Conservation (phyloP, 2,113 vertebrate species). For the Corythornis vintsioides region DNA sequence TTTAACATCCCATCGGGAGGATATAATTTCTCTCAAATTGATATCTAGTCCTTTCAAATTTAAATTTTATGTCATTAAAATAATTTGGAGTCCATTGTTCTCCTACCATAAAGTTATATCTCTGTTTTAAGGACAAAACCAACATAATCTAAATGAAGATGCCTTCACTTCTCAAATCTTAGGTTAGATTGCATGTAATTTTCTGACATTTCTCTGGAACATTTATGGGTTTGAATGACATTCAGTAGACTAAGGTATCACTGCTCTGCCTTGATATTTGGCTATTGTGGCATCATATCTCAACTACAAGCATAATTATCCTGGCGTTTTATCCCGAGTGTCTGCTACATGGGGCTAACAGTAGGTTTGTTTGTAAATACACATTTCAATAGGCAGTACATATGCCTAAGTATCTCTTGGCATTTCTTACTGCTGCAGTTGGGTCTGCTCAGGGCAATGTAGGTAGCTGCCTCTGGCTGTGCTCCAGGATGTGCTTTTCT, state of each 20-base stretch:
- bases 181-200: background rate
- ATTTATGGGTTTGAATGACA: background rate
- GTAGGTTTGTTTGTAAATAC: conserved; percentile 1
- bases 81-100: conserved; percentile 15
- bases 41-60: background rate
- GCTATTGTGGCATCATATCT: background rate
- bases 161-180: background rate
- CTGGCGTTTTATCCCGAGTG: background rate
- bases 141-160: background rate
- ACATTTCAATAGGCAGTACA: background rate
- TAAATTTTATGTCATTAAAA: conserved; percentile 1
- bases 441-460: background rate
- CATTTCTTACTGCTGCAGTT: background rate
- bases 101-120: background rate
- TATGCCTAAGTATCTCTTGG: background rate
- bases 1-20: background rate
- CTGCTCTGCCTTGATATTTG: background rate
- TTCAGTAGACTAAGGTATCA: background rate
- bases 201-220: background rate
- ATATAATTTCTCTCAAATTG: conserved; percentile 10
- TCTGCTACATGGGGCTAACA: background rate
- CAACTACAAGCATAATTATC: background rate
- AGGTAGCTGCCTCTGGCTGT: background rate
- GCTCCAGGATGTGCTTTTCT: background rate
- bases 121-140: background rate